Conservation (phyloP, 1,140 invertebrate species). For the Paraescarpia echinospica region DNA sequence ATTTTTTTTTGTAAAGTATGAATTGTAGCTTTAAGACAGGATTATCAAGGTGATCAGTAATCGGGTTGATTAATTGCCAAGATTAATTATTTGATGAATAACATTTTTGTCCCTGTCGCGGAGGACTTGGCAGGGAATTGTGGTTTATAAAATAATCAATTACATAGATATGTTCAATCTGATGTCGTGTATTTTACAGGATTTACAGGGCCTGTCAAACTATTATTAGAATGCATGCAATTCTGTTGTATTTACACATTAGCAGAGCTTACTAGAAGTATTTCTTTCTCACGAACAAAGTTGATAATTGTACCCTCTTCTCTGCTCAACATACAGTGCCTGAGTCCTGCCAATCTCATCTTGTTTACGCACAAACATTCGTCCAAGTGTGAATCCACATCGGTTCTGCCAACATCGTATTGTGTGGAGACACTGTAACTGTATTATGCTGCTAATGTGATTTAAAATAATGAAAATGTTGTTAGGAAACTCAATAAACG, state of each 20-base stretch:
- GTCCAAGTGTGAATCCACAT: neutral
- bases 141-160: neutral
- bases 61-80: neutral
- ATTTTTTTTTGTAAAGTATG: neutral
- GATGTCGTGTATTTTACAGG: neutral
- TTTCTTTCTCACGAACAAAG: neutral
- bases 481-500: slow-evolving; percentile 1
- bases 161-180: neutral
- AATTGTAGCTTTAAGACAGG: neutral
- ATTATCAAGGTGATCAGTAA: neutral
- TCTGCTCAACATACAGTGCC: neutral
- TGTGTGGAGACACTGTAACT: neutral
- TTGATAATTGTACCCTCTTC: neutral
- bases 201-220: neutral
- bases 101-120: neutral
- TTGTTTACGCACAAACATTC: neutral
- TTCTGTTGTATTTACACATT: neutral
- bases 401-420: neutral
- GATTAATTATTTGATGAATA: neutral
- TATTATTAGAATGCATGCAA: neutral
- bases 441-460: neutral
- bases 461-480: neutral
- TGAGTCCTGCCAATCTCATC: neutral
- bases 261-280: neutral
- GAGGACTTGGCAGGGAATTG: neutral